Conservation (phyloP, 2,888 invertebrate species). For the Lepetodrilus schrolli region DNA sequence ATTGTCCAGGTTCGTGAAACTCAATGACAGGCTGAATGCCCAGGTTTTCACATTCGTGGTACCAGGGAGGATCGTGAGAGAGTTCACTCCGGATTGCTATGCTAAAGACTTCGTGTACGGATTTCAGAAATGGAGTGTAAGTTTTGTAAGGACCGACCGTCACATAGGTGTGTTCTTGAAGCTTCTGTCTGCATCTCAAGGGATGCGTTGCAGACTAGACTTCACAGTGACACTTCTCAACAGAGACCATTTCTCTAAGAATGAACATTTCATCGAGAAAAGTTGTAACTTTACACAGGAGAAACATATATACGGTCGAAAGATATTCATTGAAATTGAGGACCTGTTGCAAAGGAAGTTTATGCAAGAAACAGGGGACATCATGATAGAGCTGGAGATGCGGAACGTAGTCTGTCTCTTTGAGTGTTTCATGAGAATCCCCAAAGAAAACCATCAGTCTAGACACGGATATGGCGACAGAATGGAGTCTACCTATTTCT, state of each 20-base stretch:
- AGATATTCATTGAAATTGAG: slow-evolving; percentile 69
- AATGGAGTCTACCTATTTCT: slow-evolving; percentile 83
- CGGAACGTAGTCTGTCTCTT: slow-evolving; percentile 83
- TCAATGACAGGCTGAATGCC: slow-evolving; percentile 87
- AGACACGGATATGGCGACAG: slow-evolving; percentile 58
- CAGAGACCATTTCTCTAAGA: slow-evolving; percentile 87
- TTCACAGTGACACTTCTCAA: slow-evolving; percentile 86
- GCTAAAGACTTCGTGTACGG: slow-evolving; percentile 88
- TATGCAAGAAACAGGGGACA: slow-evolving; percentile 87
- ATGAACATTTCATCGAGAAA: slow-evolving; percentile 86
- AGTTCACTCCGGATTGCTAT: slow-evolving; percentile 86
- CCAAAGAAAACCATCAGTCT: slow-evolving; percentile 72
- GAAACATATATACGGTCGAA: slow-evolving; percentile 67
- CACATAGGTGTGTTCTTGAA: slow-evolving; percentile 86
- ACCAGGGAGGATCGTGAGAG: slow-evolving; percentile 85
- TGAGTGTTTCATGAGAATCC: slow-evolving; percentile 82
- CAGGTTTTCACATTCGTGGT: slow-evolving; percentile 90
- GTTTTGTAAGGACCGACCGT: slow-evolving; percentile 85
- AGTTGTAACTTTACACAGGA: slow-evolving; percentile 79
- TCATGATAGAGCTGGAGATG: slow-evolving; percentile 86
- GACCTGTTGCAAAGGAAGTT: slow-evolving; percentile 79
- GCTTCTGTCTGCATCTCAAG: slow-evolving; percentile 85
- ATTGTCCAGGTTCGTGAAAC: slow-evolving; percentile 84
- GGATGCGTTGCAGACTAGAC: slow-evolving; percentile 86
- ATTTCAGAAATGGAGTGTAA: slow-evolving; percentile 88